Evolutionary conservation across 2,113 vertebrate species (phyloP).

Genomic region (Irena cyanogastra): DNA sequence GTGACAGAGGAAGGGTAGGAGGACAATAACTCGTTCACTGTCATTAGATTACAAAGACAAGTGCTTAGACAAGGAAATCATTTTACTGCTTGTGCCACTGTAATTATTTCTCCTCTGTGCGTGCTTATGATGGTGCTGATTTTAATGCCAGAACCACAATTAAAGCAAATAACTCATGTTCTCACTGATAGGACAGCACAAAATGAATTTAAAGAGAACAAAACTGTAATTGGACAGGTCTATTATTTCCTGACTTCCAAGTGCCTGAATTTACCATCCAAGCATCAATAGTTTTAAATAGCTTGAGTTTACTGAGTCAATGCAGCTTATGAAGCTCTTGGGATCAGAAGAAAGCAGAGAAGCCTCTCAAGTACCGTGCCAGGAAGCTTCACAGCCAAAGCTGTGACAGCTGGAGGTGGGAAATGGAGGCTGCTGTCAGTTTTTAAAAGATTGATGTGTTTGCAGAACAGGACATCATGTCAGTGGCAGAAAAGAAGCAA

Average conservation of each 20-base stretch:
- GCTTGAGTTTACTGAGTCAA: neutral
- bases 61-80: neutral
- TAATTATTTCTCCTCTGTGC: neutral
- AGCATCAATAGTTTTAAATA: neutral
- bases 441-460: neutral
- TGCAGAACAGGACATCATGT: neutral
- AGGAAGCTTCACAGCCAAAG: conserved; percentile 9
- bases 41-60: neutral
- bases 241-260: neutral
- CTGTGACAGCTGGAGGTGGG: neutral
- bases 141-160: neutral
- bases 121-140: neutral
- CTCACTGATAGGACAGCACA: neutral
- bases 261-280: neutral
- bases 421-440: neutral
- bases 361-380: neutral
- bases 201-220: neutral
- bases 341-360: neutral
- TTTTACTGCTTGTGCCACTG: neutral
- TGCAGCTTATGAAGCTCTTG: neutral
- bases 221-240: neutral
- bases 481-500: neutral
- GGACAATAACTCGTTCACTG: neutral
- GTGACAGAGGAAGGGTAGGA: neutral
- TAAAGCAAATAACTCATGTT: neutral